Evolutionary conservation across 2,888 invertebrate genomes (phyloP).

Genomic region (Drymonia ruficornis): DNA sequence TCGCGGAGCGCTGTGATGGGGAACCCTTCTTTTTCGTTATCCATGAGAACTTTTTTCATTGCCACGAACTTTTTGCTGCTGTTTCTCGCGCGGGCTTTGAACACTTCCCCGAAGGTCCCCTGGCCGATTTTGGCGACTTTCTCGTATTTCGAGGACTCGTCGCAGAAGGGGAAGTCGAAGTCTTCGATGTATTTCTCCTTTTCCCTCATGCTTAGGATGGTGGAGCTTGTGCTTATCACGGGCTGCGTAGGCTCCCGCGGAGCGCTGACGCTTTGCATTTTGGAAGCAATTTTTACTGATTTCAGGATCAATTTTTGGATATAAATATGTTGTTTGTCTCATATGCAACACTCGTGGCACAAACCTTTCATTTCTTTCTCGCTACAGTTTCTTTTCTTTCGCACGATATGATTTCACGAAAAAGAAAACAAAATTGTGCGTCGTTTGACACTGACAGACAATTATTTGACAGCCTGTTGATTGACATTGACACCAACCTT

Average conservation of each 20-base stretch:
- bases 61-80: conserved; percentile 97
- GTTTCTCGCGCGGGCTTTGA: conserved; percentile 96
- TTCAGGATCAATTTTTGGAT: conserved; percentile 30
- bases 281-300: conserved; percentile 71
- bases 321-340: conserved; percentile 14
- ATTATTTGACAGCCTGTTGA: too few species aligned
- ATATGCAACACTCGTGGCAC: too few species aligned
- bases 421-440: too few species aligned
- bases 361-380: too few species aligned
- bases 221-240: conserved; percentile 73
- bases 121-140: conserved; percentile 99
- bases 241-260: conserved; percentile 75
- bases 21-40: conserved; percentile 99
- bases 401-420: too few species aligned
- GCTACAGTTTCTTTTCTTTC: too few species aligned
- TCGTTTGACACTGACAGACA: too few species aligned
- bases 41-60: conserved; percentile 99
- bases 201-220: conserved; percentile 80
- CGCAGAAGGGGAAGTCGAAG: conserved; percentile 94
- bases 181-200: conserved; percentile 89
- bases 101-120: conserved; percentile 99
- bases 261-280: conserved; percentile 79
- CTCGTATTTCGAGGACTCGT: conserved; percentile 97
- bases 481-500: too few species aligned
- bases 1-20: conserved; percentile 99